Evolutionary conservation across 2,113 vertebrate genomes (phyloP), one percentile per base, ranked within the genome.

Genomic region (Pogona vitticeps): DNA sequence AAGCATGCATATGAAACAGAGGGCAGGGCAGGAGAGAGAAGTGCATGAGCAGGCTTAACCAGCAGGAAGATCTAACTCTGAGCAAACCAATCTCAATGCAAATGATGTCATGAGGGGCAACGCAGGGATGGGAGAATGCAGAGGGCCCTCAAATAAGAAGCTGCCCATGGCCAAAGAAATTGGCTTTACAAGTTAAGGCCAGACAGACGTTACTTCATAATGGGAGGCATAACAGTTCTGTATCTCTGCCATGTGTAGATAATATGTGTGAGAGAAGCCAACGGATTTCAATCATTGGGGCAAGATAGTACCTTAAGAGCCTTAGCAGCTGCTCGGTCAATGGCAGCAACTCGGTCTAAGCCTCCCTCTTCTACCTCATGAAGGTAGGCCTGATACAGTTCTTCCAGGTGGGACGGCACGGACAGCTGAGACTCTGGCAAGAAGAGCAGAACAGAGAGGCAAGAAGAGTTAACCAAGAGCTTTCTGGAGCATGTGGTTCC

Each of bases 341-440:
- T 91, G 82, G 96, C 95, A 91, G 97, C 87, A 15, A 96, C 96
- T 84, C 95, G 93, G 88, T 98, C 97, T 92, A 98, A 91, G 81
- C 93, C 95, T 86, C 96, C 95, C 46, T 98, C 97, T 2, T 97
- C 97, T 88, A 97, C 94, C 83, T 98, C 97, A 84, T 94, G 96
- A 91, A 96, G 91, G 94, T 98, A 98, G 73, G 95, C 92, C 12
- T 98, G 95, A 5, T 98, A 98, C 28, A 98, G 96, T 88, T 98
- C 96, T 91, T 98, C 96, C 72, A 98, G 96, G 46, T 96, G 96
- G 6, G 91, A 95, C 0, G 98, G 98, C 2, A 99, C 94, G 0
- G 95, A 90, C 84, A 98, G 95, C 83, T 95, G 98, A 95, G 97
- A 97, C 79, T 98, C 98, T 99, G 94, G 4, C 33, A 79, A 84